These are phyloP conservation scores for Acanthornis magna DNA, from an alignment of 2,797 vertebrate species.

Conservation along the genomic window DNA sequence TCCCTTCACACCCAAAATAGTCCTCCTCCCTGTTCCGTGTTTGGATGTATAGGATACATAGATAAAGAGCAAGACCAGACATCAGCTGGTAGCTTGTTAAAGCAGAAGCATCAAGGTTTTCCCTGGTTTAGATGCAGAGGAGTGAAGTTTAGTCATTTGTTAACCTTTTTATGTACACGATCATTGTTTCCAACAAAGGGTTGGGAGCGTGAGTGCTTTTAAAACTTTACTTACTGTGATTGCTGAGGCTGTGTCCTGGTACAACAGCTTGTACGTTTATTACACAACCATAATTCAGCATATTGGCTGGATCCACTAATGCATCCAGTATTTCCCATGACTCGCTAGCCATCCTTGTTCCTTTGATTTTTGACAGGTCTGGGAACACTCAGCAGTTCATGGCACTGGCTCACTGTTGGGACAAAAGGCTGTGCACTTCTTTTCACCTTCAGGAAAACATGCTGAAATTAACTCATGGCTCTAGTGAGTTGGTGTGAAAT, in stretches of 20 bases:
- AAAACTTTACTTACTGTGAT: slow-evolving; percentile 18
- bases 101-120: not conserved
- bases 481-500: slow-evolving; percentile 45
- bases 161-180: not conserved
- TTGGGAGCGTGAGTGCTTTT: not conserved
- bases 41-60: not conserved
- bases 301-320: not conserved
- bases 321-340: slow-evolving; percentile 6
- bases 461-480: slow-evolving; percentile 51
- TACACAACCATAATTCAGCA: slow-evolving; percentile 7
- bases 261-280: slow-evolving; percentile 13
- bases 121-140: not conserved
- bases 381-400: slow-evolving; percentile 15
- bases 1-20: slow-evolving; percentile 27
- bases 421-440: slow-evolving; percentile 40
- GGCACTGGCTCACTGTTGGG: not conserved
- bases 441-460: slow-evolving; percentile 31
- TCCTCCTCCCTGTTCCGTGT: not conserved
- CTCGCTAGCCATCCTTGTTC: not conserved
- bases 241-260: not conserved
- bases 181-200: not conserved
- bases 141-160: not conserved
- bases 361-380: slow-evolving; percentile 54
- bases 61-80: not conserved
- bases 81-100: not conserved